A percentile compares a stretch with the other conserved stretches of the same genome.
Conservation (phyloP, 2,797 vertebrate species). For the Protosalanx chinensis region DNA sequence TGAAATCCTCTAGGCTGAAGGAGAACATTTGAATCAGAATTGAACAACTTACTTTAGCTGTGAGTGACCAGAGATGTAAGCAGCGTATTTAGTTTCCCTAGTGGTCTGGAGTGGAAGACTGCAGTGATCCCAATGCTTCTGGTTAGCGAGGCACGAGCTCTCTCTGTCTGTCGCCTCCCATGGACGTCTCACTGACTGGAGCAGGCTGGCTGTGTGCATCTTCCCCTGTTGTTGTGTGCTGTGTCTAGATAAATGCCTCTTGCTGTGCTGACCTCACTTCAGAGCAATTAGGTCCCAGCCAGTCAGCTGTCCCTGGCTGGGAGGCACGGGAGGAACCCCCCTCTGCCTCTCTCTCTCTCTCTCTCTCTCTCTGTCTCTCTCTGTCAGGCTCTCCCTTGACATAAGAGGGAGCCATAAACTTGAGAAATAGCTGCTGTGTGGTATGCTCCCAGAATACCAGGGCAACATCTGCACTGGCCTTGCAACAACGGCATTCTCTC, state of each 20-base stretch:
- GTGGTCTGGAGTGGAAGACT: conserved; percentile 55
- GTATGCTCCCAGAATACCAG: conserved; percentile 59
- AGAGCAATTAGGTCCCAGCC: conserved; percentile 97
- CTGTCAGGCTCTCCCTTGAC: conserved; percentile 78
- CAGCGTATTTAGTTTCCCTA: conserved; percentile 75
- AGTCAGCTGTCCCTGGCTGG: conserved; percentile 89
- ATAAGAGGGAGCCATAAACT: conserved; percentile 91
- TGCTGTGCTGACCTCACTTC: conserved; percentile 99
- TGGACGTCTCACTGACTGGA: conserved; percentile 78
- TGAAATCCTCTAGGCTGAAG: not conserved
- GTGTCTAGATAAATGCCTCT: conserved; percentile 95
- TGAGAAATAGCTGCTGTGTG: conserved; percentile 59
- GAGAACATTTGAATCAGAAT: conserved; percentile 8
- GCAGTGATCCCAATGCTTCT: conserved; percentile 62
- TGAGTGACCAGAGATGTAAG: conserved; percentile 76
- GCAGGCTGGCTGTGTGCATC: conserved; percentile 81
- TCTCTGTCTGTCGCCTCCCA: conserved; percentile 85
- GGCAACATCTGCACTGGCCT: conserved; percentile 45
- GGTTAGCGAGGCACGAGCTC: conserved; percentile 76
- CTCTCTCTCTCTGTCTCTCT: not conserved
- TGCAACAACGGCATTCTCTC: conserved; percentile 30
- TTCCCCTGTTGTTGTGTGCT: conserved; percentile 82
- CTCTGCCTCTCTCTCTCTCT: conserved; percentile 28
- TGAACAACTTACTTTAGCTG: conserved; percentile 84
- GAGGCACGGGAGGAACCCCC: conserved; percentile 62